phyloP scores from a whole-genome alignment of 1,140 invertebrate species.

The Leucophenga varia region DNA sequence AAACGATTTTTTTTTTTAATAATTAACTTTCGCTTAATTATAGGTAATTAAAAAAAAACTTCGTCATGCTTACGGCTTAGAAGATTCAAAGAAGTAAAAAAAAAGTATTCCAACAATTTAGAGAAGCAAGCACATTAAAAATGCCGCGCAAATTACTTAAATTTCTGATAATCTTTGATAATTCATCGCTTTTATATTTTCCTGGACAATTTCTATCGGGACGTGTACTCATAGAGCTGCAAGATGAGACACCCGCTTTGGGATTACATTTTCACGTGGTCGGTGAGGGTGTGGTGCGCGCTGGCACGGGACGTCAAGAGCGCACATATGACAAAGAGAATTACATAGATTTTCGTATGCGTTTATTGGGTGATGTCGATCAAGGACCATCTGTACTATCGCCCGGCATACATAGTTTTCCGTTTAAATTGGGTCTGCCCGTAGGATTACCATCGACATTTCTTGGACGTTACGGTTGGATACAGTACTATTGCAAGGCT shows the following conservation, averaged over 20 bases:
- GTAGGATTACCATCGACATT: slow-evolving; percentile 90
- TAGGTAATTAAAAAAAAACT: too few species aligned
- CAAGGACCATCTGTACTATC: slow-evolving; percentile 82
- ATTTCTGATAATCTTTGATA: slow-evolving; percentile 92
- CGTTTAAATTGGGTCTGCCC: slow-evolving; percentile 89
- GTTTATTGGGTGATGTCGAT: slow-evolving; percentile 82
- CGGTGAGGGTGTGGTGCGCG: slow-evolving; percentile 85
- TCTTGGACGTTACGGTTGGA: slow-evolving; percentile 91
- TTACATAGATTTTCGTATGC: slow-evolving; percentile 94
- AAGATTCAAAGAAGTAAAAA: too few species aligned
- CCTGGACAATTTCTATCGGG: slow-evolving; percentile 90
- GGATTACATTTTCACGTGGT: slow-evolving; percentile 93
- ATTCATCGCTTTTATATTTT: slow-evolving; percentile 89
- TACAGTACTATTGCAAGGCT: slow-evolving; percentile 93
- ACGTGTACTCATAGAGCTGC: slow-evolving; percentile 85
- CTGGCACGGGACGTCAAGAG: slow-evolving; percentile 77
- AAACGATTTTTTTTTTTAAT: too few species aligned
- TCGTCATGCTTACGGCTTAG: too few species aligned
- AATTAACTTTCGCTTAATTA: too few species aligned
- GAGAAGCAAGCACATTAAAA: slow-evolving; percentile 20
- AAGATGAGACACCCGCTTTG: slow-evolving; percentile 87
- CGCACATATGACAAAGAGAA: slow-evolving; percentile 88
- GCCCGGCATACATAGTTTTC: slow-evolving; percentile 93
- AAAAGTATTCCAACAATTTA: not conserved
- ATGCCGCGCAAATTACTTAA: slow-evolving; percentile 88